phyloP scores from a whole-genome alignment of 2,113 vertebrate genomes.

The Proterorhinus semilunaris region DNA sequence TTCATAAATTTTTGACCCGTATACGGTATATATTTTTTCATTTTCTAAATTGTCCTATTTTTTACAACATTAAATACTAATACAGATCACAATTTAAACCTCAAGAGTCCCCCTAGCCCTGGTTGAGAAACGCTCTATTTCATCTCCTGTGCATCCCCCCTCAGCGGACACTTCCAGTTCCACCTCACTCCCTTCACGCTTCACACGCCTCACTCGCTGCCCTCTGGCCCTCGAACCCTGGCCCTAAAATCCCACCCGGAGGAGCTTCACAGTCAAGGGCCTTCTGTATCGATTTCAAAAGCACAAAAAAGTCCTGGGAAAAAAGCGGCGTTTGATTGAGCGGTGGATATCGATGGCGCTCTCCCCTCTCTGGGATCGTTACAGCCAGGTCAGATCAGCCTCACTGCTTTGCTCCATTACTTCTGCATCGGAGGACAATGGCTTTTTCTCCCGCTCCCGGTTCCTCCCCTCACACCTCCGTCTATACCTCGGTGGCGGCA shows the following conservation, averaged over 20 bases:
- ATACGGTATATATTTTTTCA: too few relatives aligned
- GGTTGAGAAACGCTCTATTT: too few relatives aligned
- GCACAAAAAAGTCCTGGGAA: too few relatives aligned
- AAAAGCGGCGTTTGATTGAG: constrained; percentile 53
- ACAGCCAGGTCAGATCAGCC: constrained; percentile 22
- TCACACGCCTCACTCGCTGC: neutral
- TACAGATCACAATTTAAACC: neutral
- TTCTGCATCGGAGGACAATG: constrained; percentile 55
- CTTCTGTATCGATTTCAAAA: constrained; percentile 31
- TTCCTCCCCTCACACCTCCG: constrained; percentile 7
- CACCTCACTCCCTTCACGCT: neutral
- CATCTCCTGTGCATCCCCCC: too few relatives aligned
- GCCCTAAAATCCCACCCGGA: constrained; percentile 24
- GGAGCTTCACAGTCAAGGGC: constrained; percentile 19
- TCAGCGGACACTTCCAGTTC: neutral
- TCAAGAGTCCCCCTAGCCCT: neutral
- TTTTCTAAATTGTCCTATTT: too few relatives aligned
- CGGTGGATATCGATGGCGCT: constrained; percentile 19
- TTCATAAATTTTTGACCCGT: too few relatives aligned
- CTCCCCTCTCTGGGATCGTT: constrained; percentile 54
- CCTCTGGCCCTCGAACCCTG: constrained; percentile 8
- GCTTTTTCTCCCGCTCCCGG: constrained; percentile 18
- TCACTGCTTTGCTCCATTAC: constrained; percentile 54
- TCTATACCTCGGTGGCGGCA: constrained; percentile 17
- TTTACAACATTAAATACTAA: too few relatives aligned